Percentiles rank a stretch among this genome's conserved stretches.
These are phyloP conservation scores for Pseudopodoces humilis DNA, from an alignment of 2,113 vertebrate species.

Conservation along the genomic window DNA sequence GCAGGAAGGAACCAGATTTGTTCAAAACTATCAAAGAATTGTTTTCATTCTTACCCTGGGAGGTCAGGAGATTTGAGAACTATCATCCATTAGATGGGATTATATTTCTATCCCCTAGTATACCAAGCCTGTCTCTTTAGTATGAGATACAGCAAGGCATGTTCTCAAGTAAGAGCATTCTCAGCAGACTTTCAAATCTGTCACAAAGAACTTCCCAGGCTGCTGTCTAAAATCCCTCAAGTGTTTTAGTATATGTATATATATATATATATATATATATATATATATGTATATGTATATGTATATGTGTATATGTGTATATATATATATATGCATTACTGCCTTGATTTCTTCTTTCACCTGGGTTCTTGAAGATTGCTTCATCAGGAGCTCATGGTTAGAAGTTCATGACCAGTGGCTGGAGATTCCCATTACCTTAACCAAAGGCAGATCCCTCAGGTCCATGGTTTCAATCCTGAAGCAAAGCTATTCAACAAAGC, in stretches of 20 bases:
- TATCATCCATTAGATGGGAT: background rate
- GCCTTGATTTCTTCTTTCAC: background rate
- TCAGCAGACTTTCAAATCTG: background rate
- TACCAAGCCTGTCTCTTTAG: background rate
- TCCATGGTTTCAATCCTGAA: rapidly evolving
- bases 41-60: background rate
- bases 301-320: rapidly evolving
- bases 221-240: background rate
- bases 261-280: no score
- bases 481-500: background rate
- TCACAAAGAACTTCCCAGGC: background rate
- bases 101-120: background rate
- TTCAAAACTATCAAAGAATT: conserved; percentile 1
- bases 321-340: background rate
- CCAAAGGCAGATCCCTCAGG: background rate
- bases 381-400: background rate
- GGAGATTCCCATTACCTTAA: background rate
- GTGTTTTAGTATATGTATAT: background rate
- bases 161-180: background rate
- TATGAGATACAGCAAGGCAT: background rate
- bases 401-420: background rate
- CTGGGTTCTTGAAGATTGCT: background rate
- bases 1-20: background rate
- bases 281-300: background rate
- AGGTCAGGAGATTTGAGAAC: conserved; percentile 18